phyloP scores from a whole-genome alignment of 2,888 invertebrate species.

The Drosophila kokeensis region DNA sequence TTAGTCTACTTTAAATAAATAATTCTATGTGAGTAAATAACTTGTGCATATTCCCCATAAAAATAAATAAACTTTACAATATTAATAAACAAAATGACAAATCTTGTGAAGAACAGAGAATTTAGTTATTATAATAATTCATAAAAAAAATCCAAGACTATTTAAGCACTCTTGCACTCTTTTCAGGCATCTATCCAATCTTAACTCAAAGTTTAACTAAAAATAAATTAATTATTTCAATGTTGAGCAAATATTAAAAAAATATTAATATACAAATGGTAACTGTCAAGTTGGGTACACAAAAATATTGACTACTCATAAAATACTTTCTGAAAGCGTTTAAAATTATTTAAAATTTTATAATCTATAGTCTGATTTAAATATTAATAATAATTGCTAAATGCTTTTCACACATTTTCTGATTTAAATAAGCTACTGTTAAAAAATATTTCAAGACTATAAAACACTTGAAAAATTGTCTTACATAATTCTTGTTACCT shows the following conservation, averaged over 20 bases:
- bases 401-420: not conserved
- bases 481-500: not conserved
- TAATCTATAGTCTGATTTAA: not conserved
- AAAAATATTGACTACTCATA: not conserved
- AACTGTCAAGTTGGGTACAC: not conserved
- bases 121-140: not conserved
- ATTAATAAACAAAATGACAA: not conserved
- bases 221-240: not conserved
- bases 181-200: not conserved
- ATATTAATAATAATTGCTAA: not conserved
- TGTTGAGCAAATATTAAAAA: not conserved
- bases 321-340: not conserved
- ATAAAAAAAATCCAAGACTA: accelerated
- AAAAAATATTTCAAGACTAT: not conserved
- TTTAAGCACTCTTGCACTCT: too few relatives aligned
- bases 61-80: not conserved
- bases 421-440: not conserved
- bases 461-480: not conserved
- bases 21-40: not conserved
- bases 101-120: not conserved
- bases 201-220: not conserved
- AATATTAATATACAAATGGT: not conserved
- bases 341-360: not conserved
- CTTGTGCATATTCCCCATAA: not conserved
- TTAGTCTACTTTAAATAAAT: not conserved